Base-by-base conservation (phyloP, 2,888 invertebrate genomes). In the Drosophila putrida region DNA sequence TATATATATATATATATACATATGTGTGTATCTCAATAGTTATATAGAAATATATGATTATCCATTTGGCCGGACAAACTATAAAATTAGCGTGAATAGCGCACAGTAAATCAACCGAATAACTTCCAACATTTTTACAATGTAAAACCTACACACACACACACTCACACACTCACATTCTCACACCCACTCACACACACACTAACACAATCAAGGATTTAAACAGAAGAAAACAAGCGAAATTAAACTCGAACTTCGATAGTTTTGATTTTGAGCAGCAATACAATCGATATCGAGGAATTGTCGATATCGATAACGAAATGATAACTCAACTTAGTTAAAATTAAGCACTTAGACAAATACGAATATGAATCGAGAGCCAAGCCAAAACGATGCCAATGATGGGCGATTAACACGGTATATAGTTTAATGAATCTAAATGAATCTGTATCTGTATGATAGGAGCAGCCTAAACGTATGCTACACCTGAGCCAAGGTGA, bases 61-160 rank as follows among this genome's bases (percentile, higher is more conserved):
- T 10, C 20, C 36, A 61, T 50, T 54, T 75, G 62, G 41, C 35
- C 43, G 38, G 28, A 68, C 50, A 58, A 39, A 43, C 13, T 28
- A 10, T 35, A 27, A 36, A 54, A 53, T 31, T 31, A 62, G 47
- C 39, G 44, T 35, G 33, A 41, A 13, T 55, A 54, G 10, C 33
- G 33, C 43, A 49, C 43, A 33, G 43, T 33, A 35, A 28, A 15
- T 31, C 4, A 31, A 31, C 4, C 20, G 20, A 46, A 38, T 39
- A 85, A 86, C 80, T 80, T 86, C 66, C 80, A 82, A 71, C 35
- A 70, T 38, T 82, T 79, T 59, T 50, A 67, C 31, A 55, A 25
- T 50, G 28, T 25, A 47, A 46, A 68, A 46, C 57, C 58, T 5
- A 10, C 2, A 47, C 47, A 15, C 46, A 28, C 9, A n/a, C 13